Evolutionary conservation across 2,888 invertebrate genomes (phyloP).

Genomic region (Anorthoa munda): DNA sequence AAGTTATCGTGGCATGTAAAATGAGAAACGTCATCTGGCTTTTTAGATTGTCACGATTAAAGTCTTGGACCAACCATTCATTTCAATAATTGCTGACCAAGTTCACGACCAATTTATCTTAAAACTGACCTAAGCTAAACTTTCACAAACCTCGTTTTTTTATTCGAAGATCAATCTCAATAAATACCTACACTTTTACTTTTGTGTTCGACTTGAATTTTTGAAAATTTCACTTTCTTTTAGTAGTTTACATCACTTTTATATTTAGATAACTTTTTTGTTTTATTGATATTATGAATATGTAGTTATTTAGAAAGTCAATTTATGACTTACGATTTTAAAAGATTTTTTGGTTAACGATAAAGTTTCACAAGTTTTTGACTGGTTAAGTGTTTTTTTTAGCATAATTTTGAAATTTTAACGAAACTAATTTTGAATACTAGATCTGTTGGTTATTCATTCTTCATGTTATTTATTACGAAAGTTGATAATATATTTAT

Average conservation of each 20-base stretch:
- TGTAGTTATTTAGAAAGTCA: not conserved
- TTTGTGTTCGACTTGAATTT: not conserved
- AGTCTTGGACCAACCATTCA: not conserved
- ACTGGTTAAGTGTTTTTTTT: not conserved
- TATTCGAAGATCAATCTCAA: slow-evolving; percentile 1
- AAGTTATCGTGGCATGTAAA: no score
- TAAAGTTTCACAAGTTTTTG: slow-evolving; percentile 10
- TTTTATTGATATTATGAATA: not conserved
- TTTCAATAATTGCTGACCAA: not conserved
- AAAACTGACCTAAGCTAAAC: slow-evolving; percentile 12
- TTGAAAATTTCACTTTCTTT: slow-evolving; percentile 23
- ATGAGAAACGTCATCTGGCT: no score
- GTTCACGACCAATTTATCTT: not conserved
- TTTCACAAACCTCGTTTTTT: slow-evolving; percentile 46
- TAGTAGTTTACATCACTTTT: not conserved
- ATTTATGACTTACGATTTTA: not conserved
- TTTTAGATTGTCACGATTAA: no score
- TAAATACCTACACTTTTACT: slow-evolving; percentile 29
- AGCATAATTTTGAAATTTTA: not conserved
- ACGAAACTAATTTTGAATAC: not conserved
- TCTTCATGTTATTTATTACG: not conserved
- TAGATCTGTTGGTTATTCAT: not conserved
- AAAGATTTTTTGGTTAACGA: not conserved
- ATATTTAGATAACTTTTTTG: not conserved
- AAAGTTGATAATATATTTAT: not conserved